Percentiles rank a stretch among this genome's conserved stretches.
Conservation (phyloP, 2,888 invertebrate species). For the Monoplex corrugatus region DNA sequence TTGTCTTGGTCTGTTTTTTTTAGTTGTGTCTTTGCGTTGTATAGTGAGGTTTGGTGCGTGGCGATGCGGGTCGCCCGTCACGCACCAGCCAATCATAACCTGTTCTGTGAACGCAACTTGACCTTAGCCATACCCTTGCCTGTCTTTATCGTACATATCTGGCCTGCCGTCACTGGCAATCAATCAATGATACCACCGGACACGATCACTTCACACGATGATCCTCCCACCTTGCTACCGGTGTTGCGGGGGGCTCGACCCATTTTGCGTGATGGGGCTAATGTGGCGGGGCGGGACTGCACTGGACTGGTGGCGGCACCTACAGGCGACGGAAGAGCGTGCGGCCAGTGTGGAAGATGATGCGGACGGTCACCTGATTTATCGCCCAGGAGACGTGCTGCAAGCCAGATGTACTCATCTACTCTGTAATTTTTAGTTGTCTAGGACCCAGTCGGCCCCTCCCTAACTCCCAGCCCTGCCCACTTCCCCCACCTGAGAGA, state of each 20-base stretch:
- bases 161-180: slow-evolving; percentile 52
- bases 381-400: slow-evolving; percentile 99
- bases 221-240: slow-evolving; percentile 26
- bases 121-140: slow-evolving; percentile 58
- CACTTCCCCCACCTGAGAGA: slow-evolving; percentile 22
- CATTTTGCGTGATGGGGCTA: slow-evolving; percentile 29
- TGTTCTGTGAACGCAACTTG: slow-evolving; percentile 67
- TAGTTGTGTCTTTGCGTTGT: not conserved
- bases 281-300: slow-evolving; percentile 31
- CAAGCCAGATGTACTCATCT: slow-evolving; percentile 93
- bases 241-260: slow-evolving; percentile 9
- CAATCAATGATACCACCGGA: slow-evolving; percentile 45
- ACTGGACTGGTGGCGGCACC: slow-evolving; percentile 53
- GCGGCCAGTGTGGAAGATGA: slow-evolving; percentile 97
- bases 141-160: slow-evolving; percentile 55
- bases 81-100: not conserved
- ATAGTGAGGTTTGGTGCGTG: slow-evolving; percentile 19
- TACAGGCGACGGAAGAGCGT: slow-evolving; percentile 61
- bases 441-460: not conserved
- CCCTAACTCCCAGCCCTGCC: not conserved
- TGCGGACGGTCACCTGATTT: slow-evolving; percentile 99
- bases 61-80: slow-evolving; percentile 1
- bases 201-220: slow-evolving; percentile 27
- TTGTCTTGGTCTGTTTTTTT: not conserved
- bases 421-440: slow-evolving; percentile 66